Evolutionary conservation across 2,888 invertebrate species (phyloP), one percentile per base, ranked within the genome.

Genomic region (Dyspetes luteomarginatus): DNA sequence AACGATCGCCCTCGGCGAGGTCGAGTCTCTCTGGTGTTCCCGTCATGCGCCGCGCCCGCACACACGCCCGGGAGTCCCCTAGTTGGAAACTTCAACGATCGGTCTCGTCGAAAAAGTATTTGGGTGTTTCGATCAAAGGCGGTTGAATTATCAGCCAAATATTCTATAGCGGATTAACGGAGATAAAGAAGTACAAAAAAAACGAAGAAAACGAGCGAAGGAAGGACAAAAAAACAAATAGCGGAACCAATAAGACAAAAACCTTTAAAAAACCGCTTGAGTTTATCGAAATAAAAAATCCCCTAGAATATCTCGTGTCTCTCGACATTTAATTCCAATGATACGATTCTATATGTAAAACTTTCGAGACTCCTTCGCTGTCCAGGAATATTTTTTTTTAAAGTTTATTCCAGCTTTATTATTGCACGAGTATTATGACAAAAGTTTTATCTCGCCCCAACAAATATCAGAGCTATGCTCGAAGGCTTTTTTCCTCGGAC

Each of bases 41-140:
- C 48, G 36, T 19, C 26, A 26, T 45, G 64, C 12, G 36, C 28
- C 64, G 28, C 65, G 17, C 36, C 69, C 65, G 68, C n/a, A 36
- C 50, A 24, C 67, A 56, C 73, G 9, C 58, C 50, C 65, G 65
- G 69, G 67, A 72, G 43, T 55, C 64, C 73, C 69, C 48, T 52
- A 43, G 52, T 45, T 62, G 85, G 87, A 84, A 88, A 87, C 81
- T 88, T 88, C 86, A 88, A 88, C 83, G 87, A 86, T 84, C 81
- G 81, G 71, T 80, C 82, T 73, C 64, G 75, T 22, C 48, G 69
- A 56, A 36, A 67, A 72, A 68, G 41, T 55, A 67, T 75, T 62
- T 56, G 50, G 15, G 15, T 43, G 52, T 71, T 67, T 76, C 56
- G 4, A 48, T 2, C n/a, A 50, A 0, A 12, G 2, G 5, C 52